phyloP scores from a whole-genome alignment of 2,113 vertebrate genomes.

The Perccottus glenii region DNA sequence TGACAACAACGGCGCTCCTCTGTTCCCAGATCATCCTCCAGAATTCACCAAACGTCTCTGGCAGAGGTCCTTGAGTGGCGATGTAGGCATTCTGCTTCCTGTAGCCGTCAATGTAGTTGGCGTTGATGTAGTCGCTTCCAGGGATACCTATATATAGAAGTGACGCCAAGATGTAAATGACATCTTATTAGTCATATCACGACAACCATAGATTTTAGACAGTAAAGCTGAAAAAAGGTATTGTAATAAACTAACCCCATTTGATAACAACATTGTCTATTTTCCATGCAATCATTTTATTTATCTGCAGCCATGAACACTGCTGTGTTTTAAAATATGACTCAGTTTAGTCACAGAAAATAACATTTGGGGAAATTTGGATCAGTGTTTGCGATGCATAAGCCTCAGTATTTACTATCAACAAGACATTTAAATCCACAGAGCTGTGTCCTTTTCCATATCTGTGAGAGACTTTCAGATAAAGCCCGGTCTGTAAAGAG shows the following conservation, averaged over 20 bases:
- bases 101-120: constrained; percentile 99
- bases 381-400: constrained; percentile 17
- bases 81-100: constrained; percentile 98
- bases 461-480: constrained; percentile 62
- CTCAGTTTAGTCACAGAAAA: constrained; percentile 6
- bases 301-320: neutral
- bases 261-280: too few relatives aligned
- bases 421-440: constrained; percentile 52
- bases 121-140: constrained; percentile 97
- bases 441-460: constrained; percentile 41
- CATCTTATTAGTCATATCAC: neutral
- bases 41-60: constrained; percentile 98
- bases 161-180: neutral
- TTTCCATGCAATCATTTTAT: neutral
- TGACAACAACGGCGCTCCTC: constrained; percentile 93
- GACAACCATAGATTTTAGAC: neutral
- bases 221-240: neutral
- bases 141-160: constrained; percentile 85
- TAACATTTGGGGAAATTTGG: constrained; percentile 7
- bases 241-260: too few relatives aligned
- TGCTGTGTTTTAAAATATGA: neutral
- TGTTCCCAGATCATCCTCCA: constrained; percentile 99
- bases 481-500: constrained; percentile 52
- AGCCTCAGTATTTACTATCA: constrained; percentile 59
- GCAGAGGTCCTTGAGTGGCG: constrained; percentile 93